Percentiles rank a stretch among this genome's conserved stretches.
Conservation (phyloP, 2,113 vertebrate genomes). For the Monopterus albus region DNA sequence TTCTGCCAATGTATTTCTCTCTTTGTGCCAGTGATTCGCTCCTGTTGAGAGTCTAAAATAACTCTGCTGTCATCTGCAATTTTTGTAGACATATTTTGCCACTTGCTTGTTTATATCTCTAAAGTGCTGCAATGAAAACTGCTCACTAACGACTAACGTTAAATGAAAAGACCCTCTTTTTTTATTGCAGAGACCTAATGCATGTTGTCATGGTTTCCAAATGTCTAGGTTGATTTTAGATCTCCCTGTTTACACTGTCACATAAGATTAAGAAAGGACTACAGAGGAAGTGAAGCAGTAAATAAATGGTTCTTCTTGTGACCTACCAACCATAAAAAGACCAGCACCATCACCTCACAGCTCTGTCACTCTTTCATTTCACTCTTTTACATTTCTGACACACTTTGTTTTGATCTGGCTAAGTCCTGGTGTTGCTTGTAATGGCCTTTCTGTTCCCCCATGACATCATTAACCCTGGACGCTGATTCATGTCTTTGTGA, state of each 20-base stretch:
- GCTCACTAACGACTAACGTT: slow-evolving; percentile 38
- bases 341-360: slow-evolving; percentile 63
- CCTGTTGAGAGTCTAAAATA: slow-evolving; percentile 12
- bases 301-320: neutral
- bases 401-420: slow-evolving; percentile 51
- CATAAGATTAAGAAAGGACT: neutral
- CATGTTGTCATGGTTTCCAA: slow-evolving; percentile 21
- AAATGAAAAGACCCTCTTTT: neutral
- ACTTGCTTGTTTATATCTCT: slow-evolving; percentile 45
- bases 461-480: slow-evolving; percentile 63
- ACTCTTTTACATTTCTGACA: slow-evolving; percentile 27
- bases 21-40: slow-evolving; percentile 23
- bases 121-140: slow-evolving; percentile 17
- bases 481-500: slow-evolving; percentile 33
- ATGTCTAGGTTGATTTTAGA: neutral
- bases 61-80: slow-evolving; percentile 4
- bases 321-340: slow-evolving; percentile 47
- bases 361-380: slow-evolving; percentile 42
- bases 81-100: neutral
- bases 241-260: neutral
- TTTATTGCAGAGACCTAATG: slow-evolving; percentile 1
- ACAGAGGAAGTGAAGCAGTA: slow-evolving; percentile 2
- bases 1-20: slow-evolving; percentile 29
- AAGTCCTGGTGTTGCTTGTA: slow-evolving; percentile 58
- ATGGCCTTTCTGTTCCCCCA: slow-evolving; percentile 42